These are phyloP conservation scores for Chrysotoxum bicinctum DNA, from an alignment of 2,888 invertebrate species.

Conservation along the genomic window DNA sequence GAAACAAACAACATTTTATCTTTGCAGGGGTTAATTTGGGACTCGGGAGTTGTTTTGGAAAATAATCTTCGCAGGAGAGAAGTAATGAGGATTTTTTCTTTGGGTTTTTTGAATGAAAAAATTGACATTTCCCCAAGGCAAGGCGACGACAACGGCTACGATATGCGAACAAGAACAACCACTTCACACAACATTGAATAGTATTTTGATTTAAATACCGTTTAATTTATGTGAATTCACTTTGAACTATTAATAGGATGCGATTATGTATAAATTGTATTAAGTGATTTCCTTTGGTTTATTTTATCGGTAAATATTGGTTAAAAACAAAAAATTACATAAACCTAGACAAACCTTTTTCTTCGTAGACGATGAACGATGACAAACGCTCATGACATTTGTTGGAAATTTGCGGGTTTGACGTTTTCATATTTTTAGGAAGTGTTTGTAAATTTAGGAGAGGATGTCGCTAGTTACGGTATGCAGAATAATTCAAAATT, in stretches of 20 bases:
- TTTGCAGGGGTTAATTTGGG: conserved; percentile 72
- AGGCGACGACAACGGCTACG: background rate
- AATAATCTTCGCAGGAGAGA: conserved; percentile 73
- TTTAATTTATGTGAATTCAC: background rate
- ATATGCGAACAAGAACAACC: conserved; percentile 47
- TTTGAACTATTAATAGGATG: background rate
- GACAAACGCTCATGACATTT: conserved; percentile 63
- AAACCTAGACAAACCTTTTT: conserved; percentile 67
- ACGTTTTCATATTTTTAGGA: conserved; percentile 37
- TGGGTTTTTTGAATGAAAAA: conserved; percentile 29
- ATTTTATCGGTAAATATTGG: conserved; percentile 28
- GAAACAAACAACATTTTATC: conserved; percentile 52
- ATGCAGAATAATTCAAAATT: background rate
- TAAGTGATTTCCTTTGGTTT: background rate
- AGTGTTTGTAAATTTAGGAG: background rate
- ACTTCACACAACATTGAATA: conserved; percentile 39
- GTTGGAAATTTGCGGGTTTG: conserved; percentile 31
- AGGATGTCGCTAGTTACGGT: background rate
- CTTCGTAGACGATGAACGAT: conserved; percentile 59
- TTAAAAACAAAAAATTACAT: conserved; percentile 68
- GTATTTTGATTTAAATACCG: background rate
- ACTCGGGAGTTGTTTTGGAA: conserved; percentile 63
- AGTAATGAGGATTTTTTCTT: conserved; percentile 21
- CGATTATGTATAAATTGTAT: background rate
- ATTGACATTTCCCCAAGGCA: conserved; percentile 57